These are phyloP conservation scores for Urocolius indicus DNA, from an alignment of 2,113 vertebrate species.

Conservation along the genomic window DNA sequence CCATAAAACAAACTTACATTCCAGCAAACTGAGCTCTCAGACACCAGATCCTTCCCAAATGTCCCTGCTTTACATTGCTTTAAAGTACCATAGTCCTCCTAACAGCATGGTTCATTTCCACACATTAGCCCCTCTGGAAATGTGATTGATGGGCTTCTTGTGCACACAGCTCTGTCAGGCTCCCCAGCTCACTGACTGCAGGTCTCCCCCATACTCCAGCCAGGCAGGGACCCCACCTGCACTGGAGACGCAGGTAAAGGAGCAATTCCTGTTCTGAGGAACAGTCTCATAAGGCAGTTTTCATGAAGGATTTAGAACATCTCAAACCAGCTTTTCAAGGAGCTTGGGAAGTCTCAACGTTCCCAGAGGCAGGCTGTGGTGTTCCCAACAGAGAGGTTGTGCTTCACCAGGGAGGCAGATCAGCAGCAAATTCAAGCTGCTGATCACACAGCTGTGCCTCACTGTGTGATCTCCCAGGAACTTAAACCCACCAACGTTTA, in stretches of 20 bases:
- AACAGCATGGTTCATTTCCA: not conserved
- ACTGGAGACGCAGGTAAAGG: no score
- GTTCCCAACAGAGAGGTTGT: not conserved
- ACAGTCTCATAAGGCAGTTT: not conserved
- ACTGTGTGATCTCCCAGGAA: not conserved
- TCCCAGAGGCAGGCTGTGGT: not conserved
- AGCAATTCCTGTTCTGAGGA: not conserved
- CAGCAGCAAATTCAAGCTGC: not conserved
- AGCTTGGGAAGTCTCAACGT: not conserved
- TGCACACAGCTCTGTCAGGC: not conserved
- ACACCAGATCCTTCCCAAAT: not conserved
- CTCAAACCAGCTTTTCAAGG: not conserved
- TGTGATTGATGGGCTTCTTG: accelerated
- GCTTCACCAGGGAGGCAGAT: not conserved
- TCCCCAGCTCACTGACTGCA: not conserved
- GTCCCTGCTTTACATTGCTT: not conserved
- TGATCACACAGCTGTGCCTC: not conserved
- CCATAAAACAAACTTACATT: not conserved
- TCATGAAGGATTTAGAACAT: not conserved
- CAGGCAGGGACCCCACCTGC: not conserved
- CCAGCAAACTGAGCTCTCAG: not conserved
- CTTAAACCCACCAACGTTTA: not conserved
- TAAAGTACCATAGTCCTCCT: accelerated
- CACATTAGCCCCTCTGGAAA: accelerated
- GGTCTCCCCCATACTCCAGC: not conserved